A percentile compares a stretch with the other conserved stretches of the same genome.
Conservation (phyloP, 2,797 vertebrate species). For the Hafferia zeledoni region DNA sequence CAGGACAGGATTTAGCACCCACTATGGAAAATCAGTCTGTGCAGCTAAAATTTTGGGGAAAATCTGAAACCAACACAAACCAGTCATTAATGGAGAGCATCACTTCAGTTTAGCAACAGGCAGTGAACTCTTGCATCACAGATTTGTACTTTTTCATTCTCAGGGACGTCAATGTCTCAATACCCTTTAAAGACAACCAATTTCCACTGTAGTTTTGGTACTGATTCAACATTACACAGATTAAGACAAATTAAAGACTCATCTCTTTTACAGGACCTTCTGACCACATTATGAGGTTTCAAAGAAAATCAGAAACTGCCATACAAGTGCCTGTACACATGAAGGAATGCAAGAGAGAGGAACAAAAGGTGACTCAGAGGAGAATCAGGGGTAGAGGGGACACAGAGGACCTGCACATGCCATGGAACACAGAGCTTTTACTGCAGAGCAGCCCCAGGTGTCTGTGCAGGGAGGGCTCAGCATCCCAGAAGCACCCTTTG, state of each 20-base stretch:
- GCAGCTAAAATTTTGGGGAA: background rate
- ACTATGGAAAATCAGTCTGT: background rate
- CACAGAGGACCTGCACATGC: background rate
- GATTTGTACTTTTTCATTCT: background rate
- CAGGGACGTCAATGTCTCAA: background rate
- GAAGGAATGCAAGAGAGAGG: background rate
- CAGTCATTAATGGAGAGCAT: background rate
- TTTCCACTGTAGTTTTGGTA: background rate
- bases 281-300: accelerated
- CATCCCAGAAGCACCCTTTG: background rate
- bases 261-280: background rate
- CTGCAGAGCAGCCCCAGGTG: background rate
- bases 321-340: background rate
- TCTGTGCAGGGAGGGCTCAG: background rate
- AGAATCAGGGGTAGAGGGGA: background rate
- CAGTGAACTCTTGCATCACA: background rate
- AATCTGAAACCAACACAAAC: background rate
- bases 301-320: background rate
- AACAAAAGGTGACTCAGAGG: background rate
- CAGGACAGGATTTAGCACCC: background rate
- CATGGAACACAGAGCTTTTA: background rate
- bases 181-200: background rate
- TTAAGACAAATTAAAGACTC: background rate
- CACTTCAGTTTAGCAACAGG: background rate
- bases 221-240: background rate